Evolutionary conservation across 2,113 vertebrate species (phyloP), one percentile per base, ranked within the genome.

Genomic region (Gambusia holbrooki): DNA sequence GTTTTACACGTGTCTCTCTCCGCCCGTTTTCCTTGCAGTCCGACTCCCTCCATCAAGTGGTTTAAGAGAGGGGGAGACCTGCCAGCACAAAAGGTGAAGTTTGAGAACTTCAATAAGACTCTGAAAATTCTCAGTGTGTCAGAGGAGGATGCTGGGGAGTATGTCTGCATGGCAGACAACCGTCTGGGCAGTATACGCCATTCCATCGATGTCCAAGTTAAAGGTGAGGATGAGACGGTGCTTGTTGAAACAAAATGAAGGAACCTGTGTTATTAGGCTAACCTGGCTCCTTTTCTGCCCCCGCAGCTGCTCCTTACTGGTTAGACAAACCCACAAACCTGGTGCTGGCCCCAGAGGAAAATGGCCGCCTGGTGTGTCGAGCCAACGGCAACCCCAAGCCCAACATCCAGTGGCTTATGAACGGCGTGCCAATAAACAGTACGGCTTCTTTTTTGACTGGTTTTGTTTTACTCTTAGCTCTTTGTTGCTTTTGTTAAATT

Each of bases 321-420:
- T 86, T 99, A 80, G 96, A 97, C 1, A 95, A 96, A 76, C 98
- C 98, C 0, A 91, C 96, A 35, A 97, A 99, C 82, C 93, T 97
- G 51, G 96, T 99, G 66, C 93, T 99, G 40, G 96, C 97, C 32
- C 97, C 97, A 0, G 96, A 96, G 0, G 97, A 99, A 85, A 96
- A 96, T 0, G 97, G 97, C 11, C 95, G 96, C 5, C 90, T 99
- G 45, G 95, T 98, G 74, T 99, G 98, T 85, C 95, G 97, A 13
- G 97, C 97, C 86, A 97, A 94, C 0, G 98, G 98, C 12, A 98
- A 96, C 84, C 98, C 98, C n/a, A 99, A 98, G 67, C 97, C 98
- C 0, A 91, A 87, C 0, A 96, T 99, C 42, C 95, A 97, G 89
- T 99, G 98, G 98, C 87, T 98, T 83, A 90, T 97, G 88, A 97